These are phyloP conservation scores for Bombus difficillimus DNA, from an alignment of 1,140 invertebrate species.

Conservation along the genomic window DNA sequence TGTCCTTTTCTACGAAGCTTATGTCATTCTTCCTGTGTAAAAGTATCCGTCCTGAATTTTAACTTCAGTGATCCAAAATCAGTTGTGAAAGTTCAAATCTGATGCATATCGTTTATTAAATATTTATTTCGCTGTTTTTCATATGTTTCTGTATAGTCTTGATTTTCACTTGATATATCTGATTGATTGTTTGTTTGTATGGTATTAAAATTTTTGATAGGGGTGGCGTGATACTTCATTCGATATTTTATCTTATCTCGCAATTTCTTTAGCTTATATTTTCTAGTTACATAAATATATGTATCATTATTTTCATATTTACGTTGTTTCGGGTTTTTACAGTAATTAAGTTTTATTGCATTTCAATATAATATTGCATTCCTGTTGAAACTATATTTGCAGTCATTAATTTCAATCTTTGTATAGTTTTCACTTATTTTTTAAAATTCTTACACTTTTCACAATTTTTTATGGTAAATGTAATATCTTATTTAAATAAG, in stretches of 20 bases:
- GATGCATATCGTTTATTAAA: background rate
- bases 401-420: background rate
- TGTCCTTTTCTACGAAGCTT: background rate
- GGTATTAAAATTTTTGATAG: background rate
- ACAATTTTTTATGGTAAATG: background rate
- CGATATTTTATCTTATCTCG: constrained; percentile 12
- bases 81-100: constrained; percentile 26
- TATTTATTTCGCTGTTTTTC: background rate
- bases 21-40: background rate
- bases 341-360: background rate
- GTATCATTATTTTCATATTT: background rate
- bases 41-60: background rate
- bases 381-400: too few relatives aligned
- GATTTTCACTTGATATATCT: too few relatives aligned
- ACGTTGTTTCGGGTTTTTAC: background rate
- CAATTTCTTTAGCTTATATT: background rate
- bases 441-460: too few relatives aligned
- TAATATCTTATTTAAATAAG: background rate
- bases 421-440: background rate
- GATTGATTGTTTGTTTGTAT: too few relatives aligned
- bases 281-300: background rate
- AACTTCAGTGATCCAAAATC: background rate
- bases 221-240: background rate
- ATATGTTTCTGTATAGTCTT: background rate
- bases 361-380: background rate